A percentile compares a stretch with the other conserved stretches of the same genome.
phyloP scores from a whole-genome alignment of 2,797 vertebrate genomes.

The Helostoma temminkii region DNA sequence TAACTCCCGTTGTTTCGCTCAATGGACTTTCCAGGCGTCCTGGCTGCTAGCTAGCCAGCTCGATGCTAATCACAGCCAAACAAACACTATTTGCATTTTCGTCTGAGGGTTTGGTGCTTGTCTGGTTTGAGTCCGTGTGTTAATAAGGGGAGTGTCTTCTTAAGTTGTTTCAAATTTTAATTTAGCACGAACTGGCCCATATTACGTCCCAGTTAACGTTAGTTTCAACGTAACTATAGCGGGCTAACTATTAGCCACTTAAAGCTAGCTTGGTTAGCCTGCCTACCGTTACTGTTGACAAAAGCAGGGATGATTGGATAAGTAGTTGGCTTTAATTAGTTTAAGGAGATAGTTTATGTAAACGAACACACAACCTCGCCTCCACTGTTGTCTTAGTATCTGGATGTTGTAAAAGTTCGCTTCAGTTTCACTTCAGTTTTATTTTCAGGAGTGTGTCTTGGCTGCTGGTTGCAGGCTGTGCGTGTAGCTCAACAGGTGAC shows the following conservation, averaged over 20 bases:
- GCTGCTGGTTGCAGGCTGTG: slow-evolving; percentile 30
- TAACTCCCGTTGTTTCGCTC: slow-evolving; percentile 73
- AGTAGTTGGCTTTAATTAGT: slow-evolving; percentile 27
- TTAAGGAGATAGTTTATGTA: slow-evolving; percentile 7
- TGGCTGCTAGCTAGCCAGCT: slow-evolving; percentile 65
- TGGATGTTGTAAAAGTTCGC: not conserved
- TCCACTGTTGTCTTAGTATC: rapidly evolving
- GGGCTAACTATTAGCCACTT: slow-evolving; percentile 58
- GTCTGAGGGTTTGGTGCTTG: rapidly evolving
- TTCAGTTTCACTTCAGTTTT: not conserved
- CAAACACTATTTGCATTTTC: not conserved
- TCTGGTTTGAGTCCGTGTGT: not conserved
- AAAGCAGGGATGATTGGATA: slow-evolving; percentile 36
- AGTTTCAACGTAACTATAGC: not conserved
- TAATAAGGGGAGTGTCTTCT: rapidly evolving
- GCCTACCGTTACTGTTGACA: slow-evolving; percentile 28
- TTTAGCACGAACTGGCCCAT: not conserved
- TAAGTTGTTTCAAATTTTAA: rapidly evolving
- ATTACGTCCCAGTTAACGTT: not conserved
- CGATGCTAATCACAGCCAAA: slow-evolving; percentile 44
- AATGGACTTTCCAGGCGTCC: slow-evolving; percentile 62
- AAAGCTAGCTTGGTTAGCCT: slow-evolving; percentile 63
- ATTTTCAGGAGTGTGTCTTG: not conserved
- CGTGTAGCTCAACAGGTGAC: slow-evolving; percentile 75
- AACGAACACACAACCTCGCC: not conserved